Evolutionary conservation across 2,888 invertebrate genomes (phyloP), one percentile per base, ranked within the genome.

Genomic region (Gymnocheta viridis): DNA sequence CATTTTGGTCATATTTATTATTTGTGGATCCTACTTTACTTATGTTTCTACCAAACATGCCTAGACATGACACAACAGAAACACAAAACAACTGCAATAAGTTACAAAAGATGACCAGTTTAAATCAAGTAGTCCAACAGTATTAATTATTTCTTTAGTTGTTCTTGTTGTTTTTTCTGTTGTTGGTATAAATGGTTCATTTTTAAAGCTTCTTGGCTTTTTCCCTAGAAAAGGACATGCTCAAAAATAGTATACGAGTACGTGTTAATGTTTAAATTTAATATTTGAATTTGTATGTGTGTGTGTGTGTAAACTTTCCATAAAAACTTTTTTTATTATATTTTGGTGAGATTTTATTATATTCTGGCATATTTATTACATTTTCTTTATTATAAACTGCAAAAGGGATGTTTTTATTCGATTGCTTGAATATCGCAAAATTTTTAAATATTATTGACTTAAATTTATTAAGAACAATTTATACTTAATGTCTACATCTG

Each of bases 1-100:
- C 89, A 89, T 90, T 90, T 89, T 86, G 89, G 89, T 90, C 89
- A 89, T 90, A 90, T 90, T 90, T 90, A 90, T 90, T 90, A 90
- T 90, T 89, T 90, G 86, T 85, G 84, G 89, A 89, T 88, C 58
- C 84, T 77, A 82, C 74, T 76, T 72, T 70, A 60, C 60, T 81
- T 51, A 32, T 76, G 76, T 72, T 67, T 22, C 87, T 87, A 88
- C 77, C 78, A 78, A 86, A 84, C 64, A 85, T 76, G 82, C 82
- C 44, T 78, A 67, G 72, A 88, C 88, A 88, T 89, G 89, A 87
- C 87, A 89, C 87, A 87, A 88, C 88, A 89, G 86, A 85, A 73
- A 62, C 67, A 62, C 69, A 78, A 44, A 82, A 22, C 22, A 51
- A 38, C 41, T 10, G 47, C 22, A 73, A 72, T 24, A 49, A 44